Evolutionary conservation across 2,113 vertebrate genomes (phyloP), one percentile per base, ranked within the genome.

Genomic region (Aegotheles bennettii): DNA sequence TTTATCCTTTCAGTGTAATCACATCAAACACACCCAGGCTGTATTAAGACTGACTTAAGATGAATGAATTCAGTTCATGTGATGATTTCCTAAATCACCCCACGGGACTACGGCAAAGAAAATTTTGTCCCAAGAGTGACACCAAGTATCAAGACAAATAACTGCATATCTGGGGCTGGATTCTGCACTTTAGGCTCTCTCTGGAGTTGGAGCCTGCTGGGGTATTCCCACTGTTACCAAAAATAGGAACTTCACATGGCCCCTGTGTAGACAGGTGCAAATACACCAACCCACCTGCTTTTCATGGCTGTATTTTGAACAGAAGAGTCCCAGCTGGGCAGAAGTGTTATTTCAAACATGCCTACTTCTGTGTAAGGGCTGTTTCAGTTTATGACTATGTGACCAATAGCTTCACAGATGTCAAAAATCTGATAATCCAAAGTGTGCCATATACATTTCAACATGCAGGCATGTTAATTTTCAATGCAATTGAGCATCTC

Each of bases 1-100:
- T 96, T 95, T 45, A 95, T 93, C 92, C 90, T 95, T 94, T 90
- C 95, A 95, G 81, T 94, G 92, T 97, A 96, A 97, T 96, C 93
- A 97, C 96, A 96, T 94, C 95, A 96, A 92, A 95, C 80, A 93
- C 91, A 92, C 93, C 80, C 11, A 31, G 67, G 74, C 81, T 96
- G 85, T 87, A 86, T 92, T 90, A 94, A 95, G 96, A 94, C 82
- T 91, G 96, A 95, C 94, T 92, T 89, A 67, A 91, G 76, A 77
- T 56, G 84, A 95, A 71, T 87, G 69, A 84, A 89, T 92, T 89
- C 73, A 76, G 80, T 56, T 82, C 82, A 89, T 88, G 70, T 60
- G 87, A 95, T 90, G 75, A 87, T 89, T 82, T 71, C 65, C 84
- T 78, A 94, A 94, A 79, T 95, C 75, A 94, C 57, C 82, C 50